Conservation (phyloP, 2,113 vertebrate species). For the Nothobranchius kuhntae region DNA sequence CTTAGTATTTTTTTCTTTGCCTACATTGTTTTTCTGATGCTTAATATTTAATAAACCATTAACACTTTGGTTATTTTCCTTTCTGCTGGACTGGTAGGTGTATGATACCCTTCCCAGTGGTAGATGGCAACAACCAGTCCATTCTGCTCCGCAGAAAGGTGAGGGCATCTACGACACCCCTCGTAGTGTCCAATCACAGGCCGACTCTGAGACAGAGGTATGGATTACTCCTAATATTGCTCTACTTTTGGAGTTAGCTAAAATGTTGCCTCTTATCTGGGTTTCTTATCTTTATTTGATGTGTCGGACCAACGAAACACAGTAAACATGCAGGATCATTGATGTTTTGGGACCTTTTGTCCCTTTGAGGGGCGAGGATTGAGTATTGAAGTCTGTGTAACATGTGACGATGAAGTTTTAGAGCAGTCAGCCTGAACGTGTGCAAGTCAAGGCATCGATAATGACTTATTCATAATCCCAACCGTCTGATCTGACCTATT, state of each 20-base stretch:
- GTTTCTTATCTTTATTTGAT: no score
- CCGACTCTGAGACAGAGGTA: constrained; percentile 74
- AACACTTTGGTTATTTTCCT: neutral
- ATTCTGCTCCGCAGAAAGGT: constrained; percentile 40
- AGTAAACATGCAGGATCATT: no score
- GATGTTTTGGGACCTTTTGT: no score
- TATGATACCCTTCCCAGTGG: constrained; percentile 81
- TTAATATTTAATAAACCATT: neutral
- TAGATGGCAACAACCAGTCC: constrained; percentile 73
- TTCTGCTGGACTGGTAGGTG: constrained; percentile 61
- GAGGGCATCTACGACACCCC: constrained; percentile 82
- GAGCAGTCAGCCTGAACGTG: neutral
- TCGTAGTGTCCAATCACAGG: constrained; percentile 67
- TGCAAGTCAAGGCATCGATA: neutral
- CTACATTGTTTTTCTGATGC: neutral
- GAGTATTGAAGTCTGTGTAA: neutral
- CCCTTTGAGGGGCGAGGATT: no score
- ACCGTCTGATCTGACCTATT: neutral
- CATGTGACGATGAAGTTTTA: neutral
- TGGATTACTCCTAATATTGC: constrained; percentile 2
- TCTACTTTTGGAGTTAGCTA: no score
- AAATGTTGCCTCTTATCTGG: no score
- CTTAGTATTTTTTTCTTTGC: neutral
- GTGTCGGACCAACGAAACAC: no score
- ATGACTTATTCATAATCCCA: no score